phyloP scores from a whole-genome alignment of 1,140 invertebrate species.

The Drosophila burlai region DNA sequence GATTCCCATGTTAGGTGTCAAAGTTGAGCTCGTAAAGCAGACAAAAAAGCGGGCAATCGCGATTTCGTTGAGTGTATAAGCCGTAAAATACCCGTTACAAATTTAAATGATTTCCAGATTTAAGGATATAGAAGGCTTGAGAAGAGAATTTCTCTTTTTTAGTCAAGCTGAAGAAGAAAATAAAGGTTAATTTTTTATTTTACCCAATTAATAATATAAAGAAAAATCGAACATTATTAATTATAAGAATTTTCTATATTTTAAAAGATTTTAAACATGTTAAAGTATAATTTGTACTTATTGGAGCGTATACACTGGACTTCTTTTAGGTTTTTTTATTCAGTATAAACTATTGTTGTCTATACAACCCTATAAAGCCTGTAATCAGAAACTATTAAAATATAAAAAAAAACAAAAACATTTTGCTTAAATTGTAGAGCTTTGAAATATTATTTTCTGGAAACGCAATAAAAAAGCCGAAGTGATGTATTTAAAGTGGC shows the following conservation, averaged over 20 bases:
- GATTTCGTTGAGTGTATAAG: slow-evolving; percentile 8
- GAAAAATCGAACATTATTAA: no score
- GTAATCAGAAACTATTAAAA: background rate
- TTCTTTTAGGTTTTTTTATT: no score
- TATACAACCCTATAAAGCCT: background rate
- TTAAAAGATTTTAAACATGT: background rate
- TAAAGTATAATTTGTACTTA: background rate
- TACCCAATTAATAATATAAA: background rate
- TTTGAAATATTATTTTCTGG: slow-evolving; percentile 4
- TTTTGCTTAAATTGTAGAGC: background rate
- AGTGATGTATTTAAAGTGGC: slow-evolving; percentile 3
- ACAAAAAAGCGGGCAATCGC: slow-evolving; percentile 13
- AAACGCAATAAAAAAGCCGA: background rate
- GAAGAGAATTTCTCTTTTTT: background rate
- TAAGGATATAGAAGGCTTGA: background rate
- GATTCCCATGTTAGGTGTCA: slow-evolving; percentile 53
- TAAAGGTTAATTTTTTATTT: background rate
- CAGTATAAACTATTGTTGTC: no score
- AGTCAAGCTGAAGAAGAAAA: background rate
- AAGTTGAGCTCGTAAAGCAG: slow-evolving; percentile 34
- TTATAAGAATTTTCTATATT: no score
- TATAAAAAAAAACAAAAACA: background rate
- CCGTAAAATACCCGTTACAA: background rate
- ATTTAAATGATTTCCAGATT: slow-evolving; percentile 12
- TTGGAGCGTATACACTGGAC: no score